A percentile compares a stretch with the other conserved stretches of the same genome.
Evolutionary conservation across 1,140 invertebrate genomes (phyloP).

Genomic region (Cylas formicarius): DNA sequence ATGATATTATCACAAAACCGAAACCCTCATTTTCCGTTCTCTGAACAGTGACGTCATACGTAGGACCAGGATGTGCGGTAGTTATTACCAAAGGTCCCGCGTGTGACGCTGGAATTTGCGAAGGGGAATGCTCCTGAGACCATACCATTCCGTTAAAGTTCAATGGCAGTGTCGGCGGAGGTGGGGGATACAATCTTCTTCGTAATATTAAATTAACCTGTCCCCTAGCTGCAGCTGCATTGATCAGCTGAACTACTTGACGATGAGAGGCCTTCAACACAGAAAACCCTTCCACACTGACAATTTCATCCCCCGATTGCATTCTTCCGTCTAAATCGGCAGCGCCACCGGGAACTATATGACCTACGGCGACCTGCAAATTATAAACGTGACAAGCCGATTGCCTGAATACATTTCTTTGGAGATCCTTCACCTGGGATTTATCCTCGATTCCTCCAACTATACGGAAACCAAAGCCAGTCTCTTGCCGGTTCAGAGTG

Average conservation of each 20-base stretch:
- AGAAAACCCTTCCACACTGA: conserved; percentile 75
- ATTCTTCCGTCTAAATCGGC: conserved; percentile 83
- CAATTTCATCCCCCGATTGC: conserved; percentile 81
- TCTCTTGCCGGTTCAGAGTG: conserved; percentile 70
- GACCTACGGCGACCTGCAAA: conserved; percentile 79
- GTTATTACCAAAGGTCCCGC: conserved; percentile 18
- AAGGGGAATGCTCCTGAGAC: conserved; percentile 24
- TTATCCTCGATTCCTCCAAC: conserved; percentile 98
- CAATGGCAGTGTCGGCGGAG: conserved; percentile 12
- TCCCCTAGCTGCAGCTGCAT: conserved; percentile 69
- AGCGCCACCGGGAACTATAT: conserved; percentile 88
- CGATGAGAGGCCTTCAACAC: conserved; percentile 84
- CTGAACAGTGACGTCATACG: conserved; percentile 82
- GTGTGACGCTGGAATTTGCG: conserved; percentile 17
- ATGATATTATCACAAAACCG: conserved; percentile 98
- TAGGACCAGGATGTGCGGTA: conserved; percentile 49
- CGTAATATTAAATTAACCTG: conserved; percentile 67
- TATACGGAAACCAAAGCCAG: conserved; percentile 94
- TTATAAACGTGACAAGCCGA: background rate
- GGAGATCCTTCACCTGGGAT: conserved; percentile 62
- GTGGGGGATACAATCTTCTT: conserved; percentile 46
- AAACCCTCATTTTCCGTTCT: conserved; percentile 93
- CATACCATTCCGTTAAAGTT: conserved; percentile 21
- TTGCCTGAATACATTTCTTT: background rate
- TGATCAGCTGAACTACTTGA: conserved; percentile 84